Evolutionary conservation across 2,888 invertebrate genomes (phyloP), one percentile per base, ranked within the genome.

Genomic region (Himalopsyche anomala): DNA sequence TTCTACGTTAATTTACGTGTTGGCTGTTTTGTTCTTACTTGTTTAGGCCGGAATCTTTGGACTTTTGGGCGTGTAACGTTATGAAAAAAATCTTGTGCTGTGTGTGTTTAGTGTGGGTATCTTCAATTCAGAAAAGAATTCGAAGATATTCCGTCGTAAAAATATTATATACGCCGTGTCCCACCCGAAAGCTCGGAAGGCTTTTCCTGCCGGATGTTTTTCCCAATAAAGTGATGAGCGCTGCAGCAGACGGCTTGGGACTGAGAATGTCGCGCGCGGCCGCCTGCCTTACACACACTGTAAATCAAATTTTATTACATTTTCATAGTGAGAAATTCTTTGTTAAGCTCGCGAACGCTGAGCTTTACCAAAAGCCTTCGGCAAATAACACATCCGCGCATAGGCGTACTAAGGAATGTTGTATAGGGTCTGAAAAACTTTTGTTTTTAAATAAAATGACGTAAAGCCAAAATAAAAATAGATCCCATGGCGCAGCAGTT

Each of bases 311-410:
- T 62, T 62, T 62, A 62, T 62, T 62, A 62, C 62, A 19, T 62
- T 62, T 62, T 62, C 62, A 62, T 62, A 62, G 62, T 62, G 62
- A 62, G 62, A 62, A 62, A 62, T 62, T 62, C 62, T 62, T 62
- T 62, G 62, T 62, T 62, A 62, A 62, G 28, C 62, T 6, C 28
- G 62, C 62, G 62, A 62, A 62, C 28, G 62, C 62, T 19, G 62
- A 62, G 28, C 62, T n/a, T n/a, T 62, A 19, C 62, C 62, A 62
- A 62, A 62, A 62, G 62, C 62, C 62, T 19, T 62, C 28, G 19
- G 62, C 62, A 62, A 62, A 62, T 19, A 62, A 19, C 62, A 62
- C 28, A 19, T 62, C 62, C 19, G 11, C 28, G 28, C 62, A 62
- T 28, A 19, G 19, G 62, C 62, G 62, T 62, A 1, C 62, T n/a